Base-by-base conservation (phyloP, 2,888 invertebrate genomes). In the Gastracanthus pulcherrimus region DNA sequence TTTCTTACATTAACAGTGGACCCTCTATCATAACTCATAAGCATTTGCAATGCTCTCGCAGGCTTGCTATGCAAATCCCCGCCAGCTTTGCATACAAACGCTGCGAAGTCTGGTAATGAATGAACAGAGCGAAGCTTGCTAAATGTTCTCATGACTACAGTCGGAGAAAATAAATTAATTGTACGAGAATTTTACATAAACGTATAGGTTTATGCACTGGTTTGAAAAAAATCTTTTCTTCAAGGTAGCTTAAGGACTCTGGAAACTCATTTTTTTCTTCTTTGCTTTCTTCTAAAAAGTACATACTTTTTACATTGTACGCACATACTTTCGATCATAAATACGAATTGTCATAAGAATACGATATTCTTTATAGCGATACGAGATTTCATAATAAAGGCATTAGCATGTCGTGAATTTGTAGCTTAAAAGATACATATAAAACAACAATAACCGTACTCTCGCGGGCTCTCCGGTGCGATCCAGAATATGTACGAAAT, bases 381-480 rank as follows among this genome's bases (percentile, higher is more conserved):
- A 3, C 41, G 11, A 45, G 64, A 60, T 69, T 76, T 60, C 76
- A 60, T 69, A 76, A 76, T 76, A 76, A 69, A 69, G 45, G 60
- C 45, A 69, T 55, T 45, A 76, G 67, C 41, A 48, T 62, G 62
- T 70, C 48, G 48, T 77, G 70, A 64, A 77, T 77, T 38, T 29
- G 36, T 62, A 70, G 62, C 48, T 77, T 48, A 62, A 62, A 60
- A 60, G 62, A 70, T 45, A 29, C 58, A 29, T 48, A 66, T 58
- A 48, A 70, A 70, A 51, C 45, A 70, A 70, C 48, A 70, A 77
- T 26, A 64, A 38, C 31, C 31, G 45, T 31, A 23, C 34, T 19
- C 26, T 6, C 29, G 60, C 60, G 6, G n/a, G 11, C 66, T 16
- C 26, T 51, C 66, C 7, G 26, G n/a, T 4, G 19, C 29, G 62